Evolutionary conservation across 1,140 invertebrate species (phyloP).

Genomic region (Melitaea cinxia): DNA sequence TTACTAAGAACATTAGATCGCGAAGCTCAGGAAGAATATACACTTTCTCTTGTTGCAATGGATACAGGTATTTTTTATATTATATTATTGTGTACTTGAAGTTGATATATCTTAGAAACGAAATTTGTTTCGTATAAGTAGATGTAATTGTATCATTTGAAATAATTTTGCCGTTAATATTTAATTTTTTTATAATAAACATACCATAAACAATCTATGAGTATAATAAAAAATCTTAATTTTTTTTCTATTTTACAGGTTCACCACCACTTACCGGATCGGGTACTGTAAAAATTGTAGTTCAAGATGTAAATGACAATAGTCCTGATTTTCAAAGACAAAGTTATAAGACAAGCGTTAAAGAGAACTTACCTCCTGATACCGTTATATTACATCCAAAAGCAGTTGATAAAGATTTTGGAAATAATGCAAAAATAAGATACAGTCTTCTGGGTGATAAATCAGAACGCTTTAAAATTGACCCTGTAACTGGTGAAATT

Average conservation of each 20-base stretch:
- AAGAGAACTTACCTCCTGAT: constrained; percentile 89
- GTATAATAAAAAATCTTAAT: no score
- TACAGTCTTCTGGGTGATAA: constrained; percentile 92
- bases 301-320: constrained; percentile 97
- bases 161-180: no score
- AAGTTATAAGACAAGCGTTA: constrained; percentile 88
- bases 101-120: background rate
- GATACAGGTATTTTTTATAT: constrained; percentile 88
- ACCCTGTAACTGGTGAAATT: constrained; percentile 89
- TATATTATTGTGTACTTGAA: constrained; percentile 15
- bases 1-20: constrained; percentile 91
- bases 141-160: no score
- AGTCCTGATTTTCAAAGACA: constrained; percentile 91
- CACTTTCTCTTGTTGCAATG: constrained; percentile 93
- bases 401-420: constrained; percentile 91
- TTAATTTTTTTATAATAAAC: no score
- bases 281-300: constrained; percentile 92
- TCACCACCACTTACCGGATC: constrained; percentile 94
- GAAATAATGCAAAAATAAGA: constrained; percentile 91
- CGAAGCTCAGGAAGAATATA: constrained; percentile 91
- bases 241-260: constrained; percentile 83
- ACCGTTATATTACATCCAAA: constrained; percentile 87
- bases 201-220: no score
- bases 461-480: constrained; percentile 88
- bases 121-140: background rate